Evolutionary conservation across 2,888 invertebrate species (phyloP).

Genomic region (Phasia obesa): DNA sequence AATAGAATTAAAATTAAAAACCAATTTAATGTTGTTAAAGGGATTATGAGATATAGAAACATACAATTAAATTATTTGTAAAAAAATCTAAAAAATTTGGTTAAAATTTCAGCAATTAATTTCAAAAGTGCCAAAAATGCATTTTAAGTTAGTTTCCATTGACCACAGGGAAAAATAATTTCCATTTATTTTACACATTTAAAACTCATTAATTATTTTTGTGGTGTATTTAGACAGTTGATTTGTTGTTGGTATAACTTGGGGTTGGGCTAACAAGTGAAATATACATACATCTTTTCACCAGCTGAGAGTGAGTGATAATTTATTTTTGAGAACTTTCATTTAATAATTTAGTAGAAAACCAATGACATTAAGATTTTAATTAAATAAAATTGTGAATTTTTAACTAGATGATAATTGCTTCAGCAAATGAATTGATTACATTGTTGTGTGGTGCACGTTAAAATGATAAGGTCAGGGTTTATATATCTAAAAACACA

Average conservation of each 20-base stretch:
- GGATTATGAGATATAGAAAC: not conserved
- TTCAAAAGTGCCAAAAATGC: conserved; percentile 5
- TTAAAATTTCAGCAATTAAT: not conserved
- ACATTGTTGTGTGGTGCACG: not conserved
- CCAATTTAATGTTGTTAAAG: conserved; percentile 26
- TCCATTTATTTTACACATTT: conserved; percentile 25
- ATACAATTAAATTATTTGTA: conserved; percentile 17
- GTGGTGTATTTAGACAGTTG: conserved; percentile 41
- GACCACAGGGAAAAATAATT: conserved; percentile 33
- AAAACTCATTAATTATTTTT: conserved; percentile 46
- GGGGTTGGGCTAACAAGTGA: not conserved
- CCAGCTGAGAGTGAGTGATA: not conserved
- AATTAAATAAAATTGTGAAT: conserved; percentile 13
- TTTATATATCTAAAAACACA: not conserved
- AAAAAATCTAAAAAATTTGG: conserved; percentile 20
- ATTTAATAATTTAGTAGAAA: conserved; percentile 20
- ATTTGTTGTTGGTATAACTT: not conserved
- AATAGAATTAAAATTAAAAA: conserved; percentile 55
- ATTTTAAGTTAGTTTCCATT: conserved; percentile 7
- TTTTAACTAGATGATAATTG: not conserved
- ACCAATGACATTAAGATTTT: conserved; percentile 13
- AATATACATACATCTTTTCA: not conserved
- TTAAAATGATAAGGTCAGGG: not conserved
- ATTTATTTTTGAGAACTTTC: conserved; percentile 26
- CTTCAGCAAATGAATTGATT: not conserved